phyloP scores from a whole-genome alignment of 2,888 invertebrate species.

The Chrysolina americana region DNA sequence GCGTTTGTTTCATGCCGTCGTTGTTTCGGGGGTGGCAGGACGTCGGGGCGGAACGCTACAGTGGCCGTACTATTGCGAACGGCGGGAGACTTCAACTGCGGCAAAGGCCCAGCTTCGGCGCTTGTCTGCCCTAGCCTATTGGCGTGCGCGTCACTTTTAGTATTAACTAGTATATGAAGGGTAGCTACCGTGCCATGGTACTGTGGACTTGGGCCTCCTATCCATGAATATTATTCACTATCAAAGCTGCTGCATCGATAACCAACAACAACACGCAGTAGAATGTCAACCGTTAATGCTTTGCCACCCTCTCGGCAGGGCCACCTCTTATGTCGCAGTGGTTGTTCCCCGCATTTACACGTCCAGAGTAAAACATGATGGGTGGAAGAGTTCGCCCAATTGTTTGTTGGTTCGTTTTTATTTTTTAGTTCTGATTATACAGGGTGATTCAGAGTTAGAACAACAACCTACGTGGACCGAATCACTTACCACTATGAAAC shows the following conservation, averaged over 20 bases:
- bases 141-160: constrained; percentile 54
- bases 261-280: constrained; percentile 35
- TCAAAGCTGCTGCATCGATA: constrained; percentile 36
- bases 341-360: constrained; percentile 51
- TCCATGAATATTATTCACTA: constrained; percentile 38
- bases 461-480: no score
- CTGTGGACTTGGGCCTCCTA: constrained; percentile 33
- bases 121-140: constrained; percentile 56
- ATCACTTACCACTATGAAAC: no score
- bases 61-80: constrained; percentile 66
- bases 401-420: neutral
- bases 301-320: constrained; percentile 39
- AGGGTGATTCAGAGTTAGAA: no score
- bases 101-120: constrained; percentile 65
- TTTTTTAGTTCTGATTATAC: neutral
- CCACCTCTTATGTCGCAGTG: constrained; percentile 50
- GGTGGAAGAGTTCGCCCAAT: neutral
- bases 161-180: constrained; percentile 33
- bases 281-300: constrained; percentile 32
- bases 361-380: constrained; percentile 47
- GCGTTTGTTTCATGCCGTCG: constrained; percentile 66
- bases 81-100: constrained; percentile 67
- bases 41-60: constrained; percentile 64
- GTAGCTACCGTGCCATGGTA: constrained; percentile 35
- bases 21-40: constrained; percentile 60